phyloP scores from a whole-genome alignment of 2,888 invertebrate species.

The Caenorhabditis macrosperma region DNA sequence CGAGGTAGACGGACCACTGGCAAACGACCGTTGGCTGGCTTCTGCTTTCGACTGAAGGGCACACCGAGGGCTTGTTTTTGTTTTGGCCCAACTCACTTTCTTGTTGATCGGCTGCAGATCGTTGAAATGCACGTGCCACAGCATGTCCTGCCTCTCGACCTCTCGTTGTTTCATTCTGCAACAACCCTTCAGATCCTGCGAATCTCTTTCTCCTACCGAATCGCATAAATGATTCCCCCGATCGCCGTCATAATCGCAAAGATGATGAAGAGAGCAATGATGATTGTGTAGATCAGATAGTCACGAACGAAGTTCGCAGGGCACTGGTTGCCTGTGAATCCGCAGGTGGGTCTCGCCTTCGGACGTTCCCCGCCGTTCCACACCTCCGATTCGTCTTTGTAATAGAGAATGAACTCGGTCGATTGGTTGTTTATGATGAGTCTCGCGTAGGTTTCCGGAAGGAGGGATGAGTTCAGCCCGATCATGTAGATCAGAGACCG shows the following conservation, averaged over 20 bases:
- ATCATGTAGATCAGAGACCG: slow-evolving; percentile 48
- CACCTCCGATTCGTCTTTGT: slow-evolving; percentile 24
- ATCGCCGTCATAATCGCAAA: slow-evolving; percentile 46
- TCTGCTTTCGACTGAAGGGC: slow-evolving; percentile 33
- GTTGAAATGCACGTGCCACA: slow-evolving; percentile 63
- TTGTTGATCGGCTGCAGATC: slow-evolving; percentile 27
- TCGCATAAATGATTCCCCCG: slow-evolving; percentile 46
- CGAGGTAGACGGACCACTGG: slow-evolving; percentile 63
- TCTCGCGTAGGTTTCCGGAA: slow-evolving; percentile 38
- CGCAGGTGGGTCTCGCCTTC: slow-evolving; percentile 52
- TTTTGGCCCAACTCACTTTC: slow-evolving; percentile 23
- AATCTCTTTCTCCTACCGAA: slow-evolving; percentile 7
- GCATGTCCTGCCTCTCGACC: slow-evolving; percentile 54
- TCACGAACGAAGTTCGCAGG: slow-evolving; percentile 58
- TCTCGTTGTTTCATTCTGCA: slow-evolving; percentile 59
- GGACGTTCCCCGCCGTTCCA: slow-evolving; percentile 57
- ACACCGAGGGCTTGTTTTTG: neutral
- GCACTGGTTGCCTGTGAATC: slow-evolving; percentile 62
- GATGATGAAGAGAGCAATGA: slow-evolving; percentile 55
- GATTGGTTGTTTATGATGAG: slow-evolving; percentile 46
- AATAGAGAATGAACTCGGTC: slow-evolving; percentile 13
- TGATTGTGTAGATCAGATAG: slow-evolving; percentile 60
- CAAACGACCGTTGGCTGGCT: slow-evolving; percentile 60
- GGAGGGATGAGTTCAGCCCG: slow-evolving; percentile 45
- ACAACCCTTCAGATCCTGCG: neutral